Conservation (phyloP, 2,888 invertebrate genomes). For the Temnothorax unifasciatus region DNA sequence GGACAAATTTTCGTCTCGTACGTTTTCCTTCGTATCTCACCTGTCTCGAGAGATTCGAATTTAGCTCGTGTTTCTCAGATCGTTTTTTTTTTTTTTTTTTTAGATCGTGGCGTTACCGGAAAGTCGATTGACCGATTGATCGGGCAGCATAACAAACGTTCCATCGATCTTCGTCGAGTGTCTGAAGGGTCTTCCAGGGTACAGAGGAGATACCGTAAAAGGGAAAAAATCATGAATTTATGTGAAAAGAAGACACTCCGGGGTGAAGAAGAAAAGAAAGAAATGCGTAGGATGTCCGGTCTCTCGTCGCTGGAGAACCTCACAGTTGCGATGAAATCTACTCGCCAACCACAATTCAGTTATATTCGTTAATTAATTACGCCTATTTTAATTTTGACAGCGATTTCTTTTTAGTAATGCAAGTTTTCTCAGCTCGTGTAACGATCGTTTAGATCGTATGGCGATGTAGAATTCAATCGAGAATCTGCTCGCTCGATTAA, state of each 20-base stretch:
- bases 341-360: conserved; percentile 21
- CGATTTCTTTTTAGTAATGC: not conserved
- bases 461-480: conserved; percentile 38
- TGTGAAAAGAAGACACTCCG: not conserved
- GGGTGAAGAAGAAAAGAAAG: not conserved
- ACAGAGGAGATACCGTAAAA: not conserved
- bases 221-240: conserved; percentile 14
- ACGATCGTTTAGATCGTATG: not conserved
- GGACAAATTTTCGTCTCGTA: conserved; percentile 11
- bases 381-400: not conserved
- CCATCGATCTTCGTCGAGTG: conserved; percentile 52
- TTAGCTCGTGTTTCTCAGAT: not conserved
- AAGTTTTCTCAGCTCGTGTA: not conserved
- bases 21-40: not conserved
- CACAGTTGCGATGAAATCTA: conserved; percentile 17
- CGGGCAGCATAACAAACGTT: conserved; percentile 35
- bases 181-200: conserved; percentile 14
- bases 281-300: conserved; percentile 16
- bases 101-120: not conserved
- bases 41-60: conserved; percentile 11
- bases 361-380: not conserved
- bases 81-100: too few relatives aligned
- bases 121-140: conserved; percentile 32
- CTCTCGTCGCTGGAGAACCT: conserved; percentile 28
- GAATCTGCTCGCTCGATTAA: conserved; percentile 9